Evolutionary conservation across 2,888 invertebrate species (phyloP).

Genomic region (Melitaea athalia): DNA sequence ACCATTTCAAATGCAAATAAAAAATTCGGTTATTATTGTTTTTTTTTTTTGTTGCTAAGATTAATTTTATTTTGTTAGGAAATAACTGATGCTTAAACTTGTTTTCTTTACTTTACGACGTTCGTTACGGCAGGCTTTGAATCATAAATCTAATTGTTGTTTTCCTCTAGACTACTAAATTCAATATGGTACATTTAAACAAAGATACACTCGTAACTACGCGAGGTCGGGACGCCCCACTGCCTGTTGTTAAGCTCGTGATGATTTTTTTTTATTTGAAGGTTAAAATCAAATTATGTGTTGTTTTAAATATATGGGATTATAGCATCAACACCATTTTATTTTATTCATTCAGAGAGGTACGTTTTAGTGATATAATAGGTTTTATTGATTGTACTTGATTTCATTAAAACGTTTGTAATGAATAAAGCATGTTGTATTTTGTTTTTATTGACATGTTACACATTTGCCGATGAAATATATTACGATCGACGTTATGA

Average conservation of each 20-base stretch:
- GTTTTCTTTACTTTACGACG: neutral
- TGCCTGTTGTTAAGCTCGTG: constrained; percentile 11
- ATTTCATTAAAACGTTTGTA: neutral
- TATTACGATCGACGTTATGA: constrained; percentile 79
- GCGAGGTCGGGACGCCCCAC: neutral
- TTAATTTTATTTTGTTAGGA: neutral
- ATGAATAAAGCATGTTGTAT: constrained; percentile 42
- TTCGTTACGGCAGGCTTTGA: neutral
- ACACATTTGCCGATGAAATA: constrained; percentile 46
- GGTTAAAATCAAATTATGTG: constrained; percentile 46
- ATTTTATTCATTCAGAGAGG: neutral
- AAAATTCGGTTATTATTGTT: neutral
- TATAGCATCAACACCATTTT: constrained; percentile 50
- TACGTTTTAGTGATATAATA: neutral
- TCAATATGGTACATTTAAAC: neutral
- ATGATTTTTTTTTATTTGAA: constrained; percentile 48
- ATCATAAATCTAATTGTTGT: neutral
- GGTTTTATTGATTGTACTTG: neutral
- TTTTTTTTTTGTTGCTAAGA: too few relatives aligned
- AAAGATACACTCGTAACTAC: neutral
- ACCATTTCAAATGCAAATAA: too few relatives aligned
- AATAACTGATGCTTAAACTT: neutral
- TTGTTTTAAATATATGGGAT: constrained; percentile 62
- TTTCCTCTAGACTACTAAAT: neutral
- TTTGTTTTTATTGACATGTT: constrained; percentile 39